Evolutionary conservation across 1,140 invertebrate species (phyloP).

Genomic region (Anoplophora glabripennis): DNA sequence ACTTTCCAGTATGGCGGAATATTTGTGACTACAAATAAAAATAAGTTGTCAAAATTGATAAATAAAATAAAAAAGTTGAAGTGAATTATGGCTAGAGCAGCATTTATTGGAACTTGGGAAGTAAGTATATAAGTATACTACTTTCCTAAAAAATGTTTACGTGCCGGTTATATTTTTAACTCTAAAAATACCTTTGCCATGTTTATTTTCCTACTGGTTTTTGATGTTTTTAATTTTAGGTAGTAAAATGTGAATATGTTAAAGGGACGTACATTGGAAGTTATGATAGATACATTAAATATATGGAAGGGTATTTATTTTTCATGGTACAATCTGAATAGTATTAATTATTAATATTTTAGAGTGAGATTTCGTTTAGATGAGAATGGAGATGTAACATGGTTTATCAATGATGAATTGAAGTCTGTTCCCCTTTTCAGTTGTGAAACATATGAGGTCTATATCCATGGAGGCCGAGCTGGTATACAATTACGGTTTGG

Average conservation of each 20-base stretch:
- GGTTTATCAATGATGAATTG: constrained; percentile 59
- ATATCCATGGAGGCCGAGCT: constrained; percentile 42
- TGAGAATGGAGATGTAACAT: constrained; percentile 64
- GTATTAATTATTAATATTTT: constrained; percentile 23
- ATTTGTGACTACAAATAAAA: too few relatives aligned
- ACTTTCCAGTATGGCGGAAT: too few relatives aligned
- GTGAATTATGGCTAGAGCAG: constrained; percentile 37
- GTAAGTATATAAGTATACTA: constrained; percentile 29
- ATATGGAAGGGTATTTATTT: constrained; percentile 55
- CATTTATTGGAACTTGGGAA: constrained; percentile 49
- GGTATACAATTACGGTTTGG: constrained; percentile 54
- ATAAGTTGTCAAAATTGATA: too few relatives aligned
- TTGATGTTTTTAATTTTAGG: constrained; percentile 7
- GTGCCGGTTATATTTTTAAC: background rate
- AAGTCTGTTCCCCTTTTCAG: constrained; percentile 61
- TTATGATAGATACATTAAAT: constrained; percentile 34
- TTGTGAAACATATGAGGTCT: constrained; percentile 65
- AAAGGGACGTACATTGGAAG: background rate
- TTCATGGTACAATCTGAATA: constrained; percentile 10
- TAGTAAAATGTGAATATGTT: constrained; percentile 10
- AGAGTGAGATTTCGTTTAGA: constrained; percentile 65
- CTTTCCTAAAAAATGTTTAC: background rate
- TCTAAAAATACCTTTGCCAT: background rate
- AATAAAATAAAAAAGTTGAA: background rate
- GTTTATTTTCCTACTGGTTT: constrained; percentile 2